Evolutionary conservation across 2,888 invertebrate species (phyloP), one percentile per base, ranked within the genome.

Genomic region (Rhingia campestris): DNA sequence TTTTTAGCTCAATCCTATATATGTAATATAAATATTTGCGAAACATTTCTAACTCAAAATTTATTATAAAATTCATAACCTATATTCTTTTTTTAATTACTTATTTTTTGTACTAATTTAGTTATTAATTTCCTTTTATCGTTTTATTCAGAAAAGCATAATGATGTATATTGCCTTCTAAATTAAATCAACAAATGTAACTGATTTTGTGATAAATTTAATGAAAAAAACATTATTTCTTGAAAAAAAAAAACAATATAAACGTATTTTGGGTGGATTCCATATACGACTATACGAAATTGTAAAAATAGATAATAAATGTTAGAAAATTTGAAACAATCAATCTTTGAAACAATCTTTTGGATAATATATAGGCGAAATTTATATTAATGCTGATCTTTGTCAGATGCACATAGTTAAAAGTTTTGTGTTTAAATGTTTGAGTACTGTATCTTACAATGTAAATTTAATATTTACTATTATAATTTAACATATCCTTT

Each of bases 191-290:
- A 91, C 90, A 89, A 88, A 90, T 90, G 91, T 91, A 91, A 91
- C 91, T 91, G 91, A 91, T 90, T 90, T 91, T 91, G 91, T 91
- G 91, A 91, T 91, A 91, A 88, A 87, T 85, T 86, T 81, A 79
- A 73, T 74, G 49, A 75, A 56, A 84, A 41, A 72, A 87, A 61
- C 89, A 89, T 88, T 88, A 88, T 88, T 89, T 90, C 90, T 89
- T 88, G 90, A 88, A 81, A 87, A 76, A 81, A 87, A 76, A 86
- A 86, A 85, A 86, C 88, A 89, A 89, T 88, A 87, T 89, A 87
- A 87, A 33, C 67, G 69, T 43, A 45, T 37, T 49, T 12, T 39
- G 63, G 74, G 64, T 10, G 30, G 59, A 53, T 49, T 74, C 32
- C 54, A 56, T 54, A 47, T 35, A 67, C 79, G 87, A 86, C 87